A percentile compares a stretch with the other conserved stretches of the same genome.
phyloP scores from a whole-genome alignment of 2,888 invertebrate species.

The Drosophila longiperda region DNA sequence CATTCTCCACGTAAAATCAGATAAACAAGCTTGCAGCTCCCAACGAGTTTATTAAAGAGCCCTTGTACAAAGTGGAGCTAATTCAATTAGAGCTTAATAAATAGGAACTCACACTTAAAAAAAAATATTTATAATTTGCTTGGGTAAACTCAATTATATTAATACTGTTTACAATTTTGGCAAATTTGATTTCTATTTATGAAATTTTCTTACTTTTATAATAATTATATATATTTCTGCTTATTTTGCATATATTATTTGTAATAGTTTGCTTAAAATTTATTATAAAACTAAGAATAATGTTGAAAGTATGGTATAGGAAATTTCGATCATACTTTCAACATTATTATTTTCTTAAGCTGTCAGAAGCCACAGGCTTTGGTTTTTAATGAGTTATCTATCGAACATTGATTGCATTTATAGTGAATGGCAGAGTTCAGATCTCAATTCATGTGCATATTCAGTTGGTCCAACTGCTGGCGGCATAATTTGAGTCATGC shows the following conservation, averaged over 20 bases:
- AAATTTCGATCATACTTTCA: neutral
- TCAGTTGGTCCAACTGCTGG: constrained; percentile 30
- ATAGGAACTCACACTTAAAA: neutral
- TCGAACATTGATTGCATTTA: constrained; percentile 51
- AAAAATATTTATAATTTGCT: neutral
- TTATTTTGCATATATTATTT: neutral
- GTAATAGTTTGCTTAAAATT: neutral
- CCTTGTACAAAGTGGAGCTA: constrained; percentile 8
- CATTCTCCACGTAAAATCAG: constrained; percentile 18
- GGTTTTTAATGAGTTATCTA: constrained; percentile 51
- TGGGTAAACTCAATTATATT: neutral
- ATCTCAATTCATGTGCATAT: constrained; percentile 47
- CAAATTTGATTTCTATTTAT: neutral
- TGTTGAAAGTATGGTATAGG: too few relatives aligned
- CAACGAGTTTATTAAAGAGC: neutral
- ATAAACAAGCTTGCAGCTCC: constrained; percentile 24
- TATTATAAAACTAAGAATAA: neutral
- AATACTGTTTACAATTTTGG: neutral
- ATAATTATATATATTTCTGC: neutral
- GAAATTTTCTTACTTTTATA: neutral
- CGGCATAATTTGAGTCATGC: constrained; percentile 69
- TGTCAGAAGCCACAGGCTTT: neutral
- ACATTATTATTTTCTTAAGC: neutral
- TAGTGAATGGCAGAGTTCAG: constrained; percentile 12
- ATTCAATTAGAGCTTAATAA: constrained; percentile 17